phyloP scores from a whole-genome alignment of 2,113 vertebrate species.

The Sphaerodactylus townsendi region DNA sequence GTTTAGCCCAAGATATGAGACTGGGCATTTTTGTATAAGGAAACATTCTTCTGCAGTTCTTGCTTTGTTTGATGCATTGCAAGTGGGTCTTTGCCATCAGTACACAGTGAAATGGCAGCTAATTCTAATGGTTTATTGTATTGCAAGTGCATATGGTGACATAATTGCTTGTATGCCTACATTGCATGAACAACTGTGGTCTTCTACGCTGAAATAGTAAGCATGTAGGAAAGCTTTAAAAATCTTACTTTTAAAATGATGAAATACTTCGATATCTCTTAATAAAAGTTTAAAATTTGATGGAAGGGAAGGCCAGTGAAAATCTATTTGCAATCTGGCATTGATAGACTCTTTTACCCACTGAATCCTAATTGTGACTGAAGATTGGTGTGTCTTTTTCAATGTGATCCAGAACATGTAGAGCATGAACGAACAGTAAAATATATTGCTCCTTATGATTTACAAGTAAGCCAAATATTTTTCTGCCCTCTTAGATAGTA shows the following conservation, averaged over 20 bases:
- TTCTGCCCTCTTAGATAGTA: neutral
- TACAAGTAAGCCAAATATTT: neutral
- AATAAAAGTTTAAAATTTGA: no score
- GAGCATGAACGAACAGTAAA: neutral
- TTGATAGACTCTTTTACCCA: neutral
- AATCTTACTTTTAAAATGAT: neutral
- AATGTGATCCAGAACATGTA: neutral
- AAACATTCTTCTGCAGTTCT: neutral
- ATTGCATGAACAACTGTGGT: neutral
- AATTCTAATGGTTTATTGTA: neutral
- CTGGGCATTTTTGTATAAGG: constrained; percentile 5
- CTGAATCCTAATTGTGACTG: neutral
- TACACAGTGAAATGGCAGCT: neutral
- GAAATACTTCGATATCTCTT: neutral
- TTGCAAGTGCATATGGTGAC: neutral
- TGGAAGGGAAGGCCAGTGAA: neutral
- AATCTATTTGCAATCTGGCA: neutral
- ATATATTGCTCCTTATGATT: neutral
- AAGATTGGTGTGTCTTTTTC: neutral
- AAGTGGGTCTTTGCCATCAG: neutral
- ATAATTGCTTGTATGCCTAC: neutral
- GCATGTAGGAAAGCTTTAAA: neutral
- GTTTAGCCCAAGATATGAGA: neutral
- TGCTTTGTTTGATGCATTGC: neutral
- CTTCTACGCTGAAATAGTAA: neutral